Base-by-base conservation (phyloP, 2,888 invertebrate species). In the Elaeidobius kamerunicus region DNA sequence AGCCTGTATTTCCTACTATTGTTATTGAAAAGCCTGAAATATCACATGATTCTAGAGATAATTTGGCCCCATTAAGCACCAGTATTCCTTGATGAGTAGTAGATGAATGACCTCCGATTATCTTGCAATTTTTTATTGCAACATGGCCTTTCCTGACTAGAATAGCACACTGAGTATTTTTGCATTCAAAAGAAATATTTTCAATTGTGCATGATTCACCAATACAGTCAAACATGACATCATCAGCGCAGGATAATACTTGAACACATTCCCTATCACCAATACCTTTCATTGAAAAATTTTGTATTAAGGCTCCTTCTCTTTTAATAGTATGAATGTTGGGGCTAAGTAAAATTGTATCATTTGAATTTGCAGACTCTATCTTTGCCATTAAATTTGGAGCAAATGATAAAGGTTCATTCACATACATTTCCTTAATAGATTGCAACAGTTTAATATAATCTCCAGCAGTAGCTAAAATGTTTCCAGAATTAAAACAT, bases 11-110 rank as follows among this genome's bases (percentile, higher is more conserved):
- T 53, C 72, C 67, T 16, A 76, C 73, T 38, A 82, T 65, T 2
- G 76, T 79, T n/a, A 75, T 76, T 6, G 76, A 74, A 64, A 82
- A 78, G 30, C 76, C 73, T 32, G 68, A 69, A 20, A 83, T 72
- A 12, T 71, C 62, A 42, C 78, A 79, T 56, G 76, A 71, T 9
- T 75, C 66, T 3, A 80, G 61, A 19, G 72, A 64, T 2, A 82
- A 57, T 54, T 72, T 63, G 50, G 71, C 65, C 60, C 75, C 71
- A 46, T 73, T 65, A 61, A 77, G 18, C n/a, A 55, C 55, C 9
- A 55, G 23, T 27, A 57, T 55, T 16, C 57, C 57, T 34, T 57
- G 49, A 61, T 77, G 77, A 1, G 77, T 78, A 4, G 76, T 75
- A 1, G 77, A 77, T 35, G 71, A 68, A 30, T 73, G 74, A 61